Evolutionary conservation across 2,113 vertebrate species (phyloP).

Genomic region (Centropus unirufus): DNA sequence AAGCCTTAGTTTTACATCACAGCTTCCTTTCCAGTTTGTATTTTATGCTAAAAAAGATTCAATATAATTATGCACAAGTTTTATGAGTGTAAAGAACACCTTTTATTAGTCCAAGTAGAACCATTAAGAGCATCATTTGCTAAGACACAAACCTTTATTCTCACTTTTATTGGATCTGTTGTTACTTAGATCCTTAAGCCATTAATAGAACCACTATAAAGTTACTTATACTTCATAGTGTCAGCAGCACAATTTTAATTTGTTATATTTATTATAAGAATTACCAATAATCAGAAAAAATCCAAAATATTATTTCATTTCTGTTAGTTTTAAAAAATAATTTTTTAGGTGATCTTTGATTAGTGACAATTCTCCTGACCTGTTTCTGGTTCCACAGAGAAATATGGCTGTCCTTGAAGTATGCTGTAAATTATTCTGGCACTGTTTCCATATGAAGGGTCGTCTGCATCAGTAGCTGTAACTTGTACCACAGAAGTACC

Average conservation of each 20-base stretch:
- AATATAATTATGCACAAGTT: not conserved
- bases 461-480: slow-evolving; percentile 83
- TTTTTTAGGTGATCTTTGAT: not conserved
- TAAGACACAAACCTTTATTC: not conserved
- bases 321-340: not conserved
- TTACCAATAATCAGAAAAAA: not conserved
- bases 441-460: slow-evolving; percentile 85
- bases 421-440: slow-evolving; percentile 86
- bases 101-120: not conserved
- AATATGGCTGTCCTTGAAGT: slow-evolving; percentile 85
- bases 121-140: not conserved
- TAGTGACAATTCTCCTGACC: slow-evolving; percentile 63
- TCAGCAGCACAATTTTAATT: not conserved
- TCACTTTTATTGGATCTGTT: not conserved
- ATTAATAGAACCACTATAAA: not conserved
- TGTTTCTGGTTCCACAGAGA: slow-evolving; percentile 87
- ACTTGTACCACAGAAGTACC: slow-evolving; percentile 87
- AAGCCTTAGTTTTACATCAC: not conserved
- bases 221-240: not conserved
- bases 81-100: not conserved
- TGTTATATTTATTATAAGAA: not conserved
- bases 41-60: not conserved
- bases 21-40: not conserved
- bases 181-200: not conserved
- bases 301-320: not conserved